Percentiles rank a stretch among this genome's conserved stretches.
Evolutionary conservation across 2,113 vertebrate genomes (phyloP).

Genomic region (Condylura cristata): DNA sequence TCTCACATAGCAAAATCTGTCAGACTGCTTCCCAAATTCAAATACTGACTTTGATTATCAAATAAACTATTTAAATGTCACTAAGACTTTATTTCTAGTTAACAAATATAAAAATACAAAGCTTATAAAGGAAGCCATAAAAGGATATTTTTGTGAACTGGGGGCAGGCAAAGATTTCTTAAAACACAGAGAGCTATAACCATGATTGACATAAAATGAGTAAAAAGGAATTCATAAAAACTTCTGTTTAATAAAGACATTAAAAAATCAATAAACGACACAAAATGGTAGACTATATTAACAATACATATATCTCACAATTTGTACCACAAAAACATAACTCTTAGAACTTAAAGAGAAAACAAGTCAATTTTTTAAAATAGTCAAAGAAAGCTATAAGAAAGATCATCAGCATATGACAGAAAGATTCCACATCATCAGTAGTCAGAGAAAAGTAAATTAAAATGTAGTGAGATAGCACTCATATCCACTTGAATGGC

Average conservation of each 20-base stretch:
- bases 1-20: too few species aligned
- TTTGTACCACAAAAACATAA: background rate
- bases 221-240: background rate
- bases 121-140: background rate
- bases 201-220: background rate
- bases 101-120: background rate
- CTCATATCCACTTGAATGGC: background rate
- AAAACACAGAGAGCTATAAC: background rate
- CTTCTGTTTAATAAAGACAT: background rate
- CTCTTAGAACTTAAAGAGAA: background rate
- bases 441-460: background rate
- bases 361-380: constrained; percentile 18
- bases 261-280: constrained; percentile 12
- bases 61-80: too few species aligned
- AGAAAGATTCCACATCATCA: constrained; percentile 6
- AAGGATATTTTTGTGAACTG: background rate
- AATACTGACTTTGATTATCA: too few species aligned
- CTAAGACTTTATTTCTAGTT: too few species aligned
- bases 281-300: constrained; percentile 27
- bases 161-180: constrained; percentile 11
- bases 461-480: background rate
- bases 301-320: background rate
- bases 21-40: too few species aligned
- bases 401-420: background rate
- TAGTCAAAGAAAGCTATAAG: background rate